Percentiles rank a stretch among this genome's conserved stretches.
Evolutionary conservation across 2,797 vertebrate species (phyloP).

Genomic region (Tympanoctomys barrerae): DNA sequence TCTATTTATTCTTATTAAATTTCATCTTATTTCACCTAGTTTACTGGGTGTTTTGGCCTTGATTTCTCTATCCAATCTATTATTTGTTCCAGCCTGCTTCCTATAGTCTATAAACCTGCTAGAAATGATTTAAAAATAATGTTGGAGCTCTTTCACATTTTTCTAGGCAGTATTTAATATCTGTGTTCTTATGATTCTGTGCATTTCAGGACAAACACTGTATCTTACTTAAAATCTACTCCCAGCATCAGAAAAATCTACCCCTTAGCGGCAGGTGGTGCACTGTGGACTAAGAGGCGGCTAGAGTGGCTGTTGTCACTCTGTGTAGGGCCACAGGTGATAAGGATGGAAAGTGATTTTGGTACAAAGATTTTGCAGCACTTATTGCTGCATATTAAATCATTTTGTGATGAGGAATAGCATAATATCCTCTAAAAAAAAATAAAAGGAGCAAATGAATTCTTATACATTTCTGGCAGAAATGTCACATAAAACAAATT

Average conservation of each 20-base stretch:
- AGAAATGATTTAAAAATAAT: not conserved
- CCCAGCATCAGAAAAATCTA: not conserved
- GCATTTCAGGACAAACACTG: not conserved
- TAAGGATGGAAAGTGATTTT: not conserved
- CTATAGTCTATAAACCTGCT: not conserved
- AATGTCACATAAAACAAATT: not conserved
- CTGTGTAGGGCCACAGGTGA: not conserved
- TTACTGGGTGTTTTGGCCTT: not conserved
- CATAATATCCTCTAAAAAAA: not conserved
- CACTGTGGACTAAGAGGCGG: not conserved
- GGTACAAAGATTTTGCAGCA: not conserved
- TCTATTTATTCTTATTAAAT: not conserved
- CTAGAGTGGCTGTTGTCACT: not conserved
- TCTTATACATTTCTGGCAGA: constrained; percentile 8
- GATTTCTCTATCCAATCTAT: not conserved
- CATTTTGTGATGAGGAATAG: not conserved
- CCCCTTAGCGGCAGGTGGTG: not conserved
- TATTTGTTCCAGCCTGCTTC: not conserved
- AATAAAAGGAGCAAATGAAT: not conserved
- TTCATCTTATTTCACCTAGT: not conserved
- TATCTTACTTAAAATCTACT: not conserved
- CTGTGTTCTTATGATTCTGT: not conserved
- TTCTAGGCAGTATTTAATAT: not conserved
- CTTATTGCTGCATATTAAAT: not conserved
- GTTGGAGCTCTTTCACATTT: not conserved